These are phyloP conservation scores for Hydractinia echinata DNA, from an alignment of 30 jellyfish, hydroid and myxozoan species.

Conservation along the genomic window DNA sequence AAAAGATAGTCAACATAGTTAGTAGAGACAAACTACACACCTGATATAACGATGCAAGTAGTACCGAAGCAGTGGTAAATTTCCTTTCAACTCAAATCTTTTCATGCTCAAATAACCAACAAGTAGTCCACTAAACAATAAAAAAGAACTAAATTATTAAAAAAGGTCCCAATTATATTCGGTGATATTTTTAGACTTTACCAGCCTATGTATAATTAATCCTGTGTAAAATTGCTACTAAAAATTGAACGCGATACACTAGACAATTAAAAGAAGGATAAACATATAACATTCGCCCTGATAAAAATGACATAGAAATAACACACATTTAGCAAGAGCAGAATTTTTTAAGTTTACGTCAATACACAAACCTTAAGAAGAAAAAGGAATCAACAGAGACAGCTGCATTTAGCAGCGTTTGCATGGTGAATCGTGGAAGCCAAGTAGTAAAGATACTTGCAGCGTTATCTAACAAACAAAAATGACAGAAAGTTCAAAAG, in stretches of 20 bases:
- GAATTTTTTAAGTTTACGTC: too few species aligned
- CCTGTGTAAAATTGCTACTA: too few species aligned
- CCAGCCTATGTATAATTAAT: too few species aligned
- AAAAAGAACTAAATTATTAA: not conserved
- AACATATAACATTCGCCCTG: too few species aligned
- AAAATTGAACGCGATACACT: too few species aligned
- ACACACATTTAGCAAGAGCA: too few species aligned
- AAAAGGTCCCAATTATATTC: too few species aligned
- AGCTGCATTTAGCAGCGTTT: slow-evolving; percentile 72
- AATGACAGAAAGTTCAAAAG: too few species aligned
- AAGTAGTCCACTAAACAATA: slow-evolving; percentile 66
- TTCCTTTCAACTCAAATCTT: slow-evolving; percentile 47
- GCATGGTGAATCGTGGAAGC: slow-evolving; percentile 57
- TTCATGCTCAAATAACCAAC: slow-evolving; percentile 69
- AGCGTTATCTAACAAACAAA: not conserved
- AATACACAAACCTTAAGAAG: slow-evolving; percentile 54
- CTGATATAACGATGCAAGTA: slow-evolving; percentile 77
- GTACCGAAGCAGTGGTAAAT: slow-evolving; percentile 49
- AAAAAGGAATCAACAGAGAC: slow-evolving; percentile 87
- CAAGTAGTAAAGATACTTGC: not conserved
- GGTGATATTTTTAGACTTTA: too few species aligned
- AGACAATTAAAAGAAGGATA: too few species aligned
- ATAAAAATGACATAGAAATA: too few species aligned
- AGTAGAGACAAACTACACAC: slow-evolving; percentile 18
- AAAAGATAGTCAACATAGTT: not conserved